Base-by-base conservation (phyloP, 2,888 invertebrate species). In the Campopleginae sp. region DNA sequence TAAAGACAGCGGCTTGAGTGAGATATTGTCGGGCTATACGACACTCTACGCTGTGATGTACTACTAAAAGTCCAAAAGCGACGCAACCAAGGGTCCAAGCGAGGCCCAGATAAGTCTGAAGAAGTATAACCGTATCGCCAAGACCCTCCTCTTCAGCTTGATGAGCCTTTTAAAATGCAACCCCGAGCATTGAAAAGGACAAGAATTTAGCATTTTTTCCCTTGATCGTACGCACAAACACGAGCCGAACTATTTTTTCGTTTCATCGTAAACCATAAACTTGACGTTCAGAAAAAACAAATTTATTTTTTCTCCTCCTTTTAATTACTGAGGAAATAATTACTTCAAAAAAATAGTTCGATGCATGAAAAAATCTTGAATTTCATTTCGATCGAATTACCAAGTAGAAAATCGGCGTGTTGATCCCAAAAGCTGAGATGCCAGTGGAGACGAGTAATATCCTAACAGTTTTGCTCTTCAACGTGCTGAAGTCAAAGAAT, bases 11-110 rank as follows among this genome's bases (percentile, higher is more conserved):
- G 0, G 97, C 96, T 92, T 97, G 96, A 77, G 97, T 97, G 61
- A 98, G 95, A 93, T 98, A 98, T 93, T 98, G 98, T 75, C 97
- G 95, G 0, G 97, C 97, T 81, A 98, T 97, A 71, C 97, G 95
- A 92, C 98, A 98, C 92, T 98, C 97, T 19, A 96, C 96, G 63
- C 96, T 97, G 91, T 97, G 97, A 92, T 97, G 96, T 2, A 97
- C 96, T n/a, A 98, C 97, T 74, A 98, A 94, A 80, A 97, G 95
- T 46, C 98, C 98, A 91, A 98, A 97, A 0, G 96, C 96, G 4
- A 96, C 95, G 90, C 97, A 97, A 1, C 98, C 98, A 0, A 97
- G 95, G 0, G 97, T 96, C 96, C 97, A 98, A 0, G 97, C 97
- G 6, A 97, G 94, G 2, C 98, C 98, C 68, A 98, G 94, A 93